Evolutionary conservation across 2,888 invertebrate genomes (phyloP), one percentile per base, ranked within the genome.

Genomic region (Agriopis marginaria): DNA sequence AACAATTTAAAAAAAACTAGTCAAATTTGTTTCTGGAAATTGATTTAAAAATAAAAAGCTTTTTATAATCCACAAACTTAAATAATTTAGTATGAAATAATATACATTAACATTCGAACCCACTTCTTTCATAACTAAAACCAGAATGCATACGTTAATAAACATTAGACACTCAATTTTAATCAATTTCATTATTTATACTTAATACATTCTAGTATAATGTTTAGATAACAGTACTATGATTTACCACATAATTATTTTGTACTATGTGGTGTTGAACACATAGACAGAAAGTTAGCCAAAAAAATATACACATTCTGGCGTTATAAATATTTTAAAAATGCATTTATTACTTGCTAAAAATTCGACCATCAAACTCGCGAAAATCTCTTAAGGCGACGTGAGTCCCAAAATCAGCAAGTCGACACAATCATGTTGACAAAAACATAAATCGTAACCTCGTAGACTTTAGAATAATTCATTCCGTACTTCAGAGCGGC

Each of bases 251-350:
- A 62, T 23, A 56, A 58, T 45, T 66, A 40, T 64, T 68, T 65
- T 63, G 58, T 63, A 71, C 67, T 63, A 68, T 71, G 65, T 68
- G 65, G 65, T 63, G 68, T 54, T 55, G 50, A 62, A 51, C 32
- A 51, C 54, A 54, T 42, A 54, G 42, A 23, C 17, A 58, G 51
- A 11, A 51, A 44, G 11, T 47, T n/a, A 32, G 44, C 45, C 40
- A 63, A n/a, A 63, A 63, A 68, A 68, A 63, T 58, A 63, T 44
- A 58, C 11, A 53, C 12, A 55, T 17, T 50, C 10, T 10, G 53
- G 14, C 40, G 23, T 63, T 51, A 12, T 51, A 12, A 55, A 23
- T 45, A 49, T 40, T 58, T 44, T 45, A 8, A 39, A 53, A 44
- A 42, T 62, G 23, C 53, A 42, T 61, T 50, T 45, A 23, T 32